Conservation (phyloP, 2,888 invertebrate genomes). For the Melieria picta region DNA sequence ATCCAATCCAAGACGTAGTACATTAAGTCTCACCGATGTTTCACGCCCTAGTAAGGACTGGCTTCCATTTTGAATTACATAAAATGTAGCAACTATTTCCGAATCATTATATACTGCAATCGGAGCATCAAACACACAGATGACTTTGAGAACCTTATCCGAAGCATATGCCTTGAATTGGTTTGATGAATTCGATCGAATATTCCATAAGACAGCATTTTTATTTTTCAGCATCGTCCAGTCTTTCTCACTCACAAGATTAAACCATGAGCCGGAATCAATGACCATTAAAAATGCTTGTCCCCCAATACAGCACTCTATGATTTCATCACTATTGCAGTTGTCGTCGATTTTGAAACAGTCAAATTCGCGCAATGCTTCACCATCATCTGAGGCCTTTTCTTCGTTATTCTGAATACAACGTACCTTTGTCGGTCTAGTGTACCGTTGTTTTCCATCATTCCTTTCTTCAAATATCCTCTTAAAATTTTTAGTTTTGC, state of each 20-base stretch:
- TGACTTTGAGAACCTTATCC: conserved; percentile 28
- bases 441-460: not conserved
- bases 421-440: too few species aligned
- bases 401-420: too few species aligned
- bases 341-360: conserved; percentile 36
- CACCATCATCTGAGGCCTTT: too few species aligned
- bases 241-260: conserved; percentile 33
- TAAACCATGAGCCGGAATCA: conserved; percentile 37
- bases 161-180: conserved; percentile 38
- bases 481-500: conserved; percentile 19
- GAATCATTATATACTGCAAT: conserved; percentile 14
- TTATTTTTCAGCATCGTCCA: too few species aligned
- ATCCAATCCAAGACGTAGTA: conserved; percentile 34
- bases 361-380: conserved; percentile 23
- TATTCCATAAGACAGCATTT: conserved; percentile 30
- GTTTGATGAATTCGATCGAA: conserved; percentile 33
- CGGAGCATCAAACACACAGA: conserved; percentile 36
- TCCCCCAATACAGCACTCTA: conserved; percentile 14
- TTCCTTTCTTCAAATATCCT: not conserved
- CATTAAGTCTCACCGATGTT: conserved; percentile 38
- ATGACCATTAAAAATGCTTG: conserved; percentile 27
- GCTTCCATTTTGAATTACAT: conserved; percentile 38
- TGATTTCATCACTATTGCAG: conserved; percentile 19
- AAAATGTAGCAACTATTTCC: conserved; percentile 35
- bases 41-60: conserved; percentile 41